Evolutionary conservation across 1,140 invertebrate species (phyloP).

Genomic region (Drosophila sproati): DNA sequence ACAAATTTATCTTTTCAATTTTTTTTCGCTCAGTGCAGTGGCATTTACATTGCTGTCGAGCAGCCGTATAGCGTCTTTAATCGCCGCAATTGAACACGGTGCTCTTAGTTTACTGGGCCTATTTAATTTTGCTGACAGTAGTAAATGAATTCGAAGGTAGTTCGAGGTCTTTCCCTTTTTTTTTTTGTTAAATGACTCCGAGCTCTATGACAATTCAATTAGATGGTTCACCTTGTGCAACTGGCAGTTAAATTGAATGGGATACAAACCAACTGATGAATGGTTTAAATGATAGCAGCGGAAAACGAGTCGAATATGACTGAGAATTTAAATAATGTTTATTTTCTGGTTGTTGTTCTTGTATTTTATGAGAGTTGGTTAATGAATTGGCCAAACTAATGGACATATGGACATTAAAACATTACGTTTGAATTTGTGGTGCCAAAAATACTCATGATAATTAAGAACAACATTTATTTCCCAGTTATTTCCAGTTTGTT

Average conservation of each 20-base stretch:
- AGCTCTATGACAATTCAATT: constrained; percentile 68
- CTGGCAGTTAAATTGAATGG: constrained; percentile 23
- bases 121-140: constrained; percentile 58
- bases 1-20: background rate
- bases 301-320: background rate
- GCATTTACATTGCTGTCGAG: constrained; percentile 65
- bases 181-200: background rate
- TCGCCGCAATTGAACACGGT: constrained; percentile 65
- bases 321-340: background rate
- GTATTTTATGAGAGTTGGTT: no score
- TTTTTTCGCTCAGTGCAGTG: constrained; percentile 24
- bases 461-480: no score
- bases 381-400: no score
- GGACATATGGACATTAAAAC: no score
- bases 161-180: constrained; percentile 12
- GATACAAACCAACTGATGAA: constrained; percentile 7
- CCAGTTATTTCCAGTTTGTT: no score
- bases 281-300: background rate
- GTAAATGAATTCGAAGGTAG: constrained; percentile 53
- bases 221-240: constrained; percentile 29
- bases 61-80: constrained; percentile 54
- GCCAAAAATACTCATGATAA: no score
- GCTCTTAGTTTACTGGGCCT: constrained; percentile 27
- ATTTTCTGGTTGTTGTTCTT: background rate
- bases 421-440: no score